phyloP scores from a whole-genome alignment of 2,797 vertebrate species.

The Chiloscyllium punctatum region DNA sequence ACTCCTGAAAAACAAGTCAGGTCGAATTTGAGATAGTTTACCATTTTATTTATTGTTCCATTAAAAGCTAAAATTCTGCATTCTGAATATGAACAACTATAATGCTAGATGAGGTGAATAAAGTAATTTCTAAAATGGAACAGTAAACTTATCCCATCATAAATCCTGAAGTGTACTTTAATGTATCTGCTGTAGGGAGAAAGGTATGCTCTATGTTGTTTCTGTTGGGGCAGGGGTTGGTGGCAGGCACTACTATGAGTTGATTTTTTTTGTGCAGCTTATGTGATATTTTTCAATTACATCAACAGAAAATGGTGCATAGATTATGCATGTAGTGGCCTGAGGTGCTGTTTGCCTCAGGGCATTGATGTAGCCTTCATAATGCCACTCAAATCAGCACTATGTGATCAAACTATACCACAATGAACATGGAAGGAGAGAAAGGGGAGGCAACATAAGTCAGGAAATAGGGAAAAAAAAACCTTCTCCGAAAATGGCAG shows the following conservation, averaged over 20 bases:
- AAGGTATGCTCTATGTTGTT: background rate
- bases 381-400: no score
- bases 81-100: background rate
- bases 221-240: background rate
- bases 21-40: background rate
- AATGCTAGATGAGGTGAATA: background rate
- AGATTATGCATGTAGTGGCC: no score
- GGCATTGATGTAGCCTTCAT: no score
- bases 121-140: background rate
- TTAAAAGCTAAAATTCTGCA: background rate
- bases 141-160: background rate
- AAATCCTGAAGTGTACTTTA: background rate
- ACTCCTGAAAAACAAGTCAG: background rate
- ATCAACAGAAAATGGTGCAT: background rate
- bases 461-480: no score
- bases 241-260: background rate
- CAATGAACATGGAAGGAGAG: no score
- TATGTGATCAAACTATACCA: no score
- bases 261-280: background rate
- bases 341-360: no score
- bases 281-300: background rate
- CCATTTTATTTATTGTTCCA: background rate
- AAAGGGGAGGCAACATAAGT: no score
- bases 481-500: no score
- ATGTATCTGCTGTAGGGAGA: background rate